Conservation (phyloP, 2,113 vertebrate species). For the Thalassarche chlororhynchos region DNA sequence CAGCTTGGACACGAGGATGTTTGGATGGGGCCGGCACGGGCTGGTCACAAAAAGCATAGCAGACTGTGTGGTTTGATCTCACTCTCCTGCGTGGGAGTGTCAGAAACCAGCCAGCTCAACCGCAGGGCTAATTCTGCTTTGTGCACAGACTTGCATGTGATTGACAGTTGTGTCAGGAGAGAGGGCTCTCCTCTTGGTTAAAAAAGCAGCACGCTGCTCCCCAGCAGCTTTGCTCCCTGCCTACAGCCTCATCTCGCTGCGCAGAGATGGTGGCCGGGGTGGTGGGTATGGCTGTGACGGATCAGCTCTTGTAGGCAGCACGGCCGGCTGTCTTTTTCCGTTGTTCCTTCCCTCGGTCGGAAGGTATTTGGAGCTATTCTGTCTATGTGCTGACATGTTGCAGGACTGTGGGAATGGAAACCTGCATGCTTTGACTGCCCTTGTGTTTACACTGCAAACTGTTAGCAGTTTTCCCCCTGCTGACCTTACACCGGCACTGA, state of each 20-base stretch:
- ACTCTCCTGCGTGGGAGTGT: accelerated
- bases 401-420: background rate
- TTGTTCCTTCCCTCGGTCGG: background rate
- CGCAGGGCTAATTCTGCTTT: background rate
- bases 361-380: background rate
- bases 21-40: background rate
- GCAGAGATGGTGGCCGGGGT: accelerated
- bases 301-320: background rate
- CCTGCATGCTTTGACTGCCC: background rate
- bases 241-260: background rate
- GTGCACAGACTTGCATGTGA: background rate
- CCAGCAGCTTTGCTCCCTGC: background rate
- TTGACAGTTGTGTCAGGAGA: background rate
- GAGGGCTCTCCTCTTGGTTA: background rate
- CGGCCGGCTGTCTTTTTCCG: background rate
- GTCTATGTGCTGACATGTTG: background rate
- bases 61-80: background rate
- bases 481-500: accelerated
- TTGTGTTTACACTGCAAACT: background rate
- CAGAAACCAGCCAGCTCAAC: background rate
- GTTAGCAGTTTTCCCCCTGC: background rate
- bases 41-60: background rate
- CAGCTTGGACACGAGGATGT: accelerated
- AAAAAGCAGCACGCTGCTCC: background rate
- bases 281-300: accelerated